These are phyloP conservation scores for Sarcophilus harrisii DNA, from an alignment of 2,797 vertebrate genomes.

Conservation along the genomic window DNA sequence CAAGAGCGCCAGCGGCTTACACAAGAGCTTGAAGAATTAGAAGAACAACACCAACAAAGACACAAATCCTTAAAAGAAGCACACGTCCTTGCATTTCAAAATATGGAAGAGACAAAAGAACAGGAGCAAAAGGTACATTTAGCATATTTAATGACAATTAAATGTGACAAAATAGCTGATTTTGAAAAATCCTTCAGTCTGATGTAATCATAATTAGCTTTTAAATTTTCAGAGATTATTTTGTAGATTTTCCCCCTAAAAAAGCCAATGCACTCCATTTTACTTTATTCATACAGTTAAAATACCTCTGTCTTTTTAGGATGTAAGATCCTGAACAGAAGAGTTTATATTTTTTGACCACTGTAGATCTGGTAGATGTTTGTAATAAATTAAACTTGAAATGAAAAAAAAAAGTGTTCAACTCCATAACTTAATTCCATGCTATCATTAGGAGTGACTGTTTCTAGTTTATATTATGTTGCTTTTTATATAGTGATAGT, in stretches of 20 bases:
- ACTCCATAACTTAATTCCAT: conserved; percentile 7
- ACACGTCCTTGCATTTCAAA: conserved; percentile 93
- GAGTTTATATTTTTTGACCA: not conserved
- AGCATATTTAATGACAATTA: not conserved
- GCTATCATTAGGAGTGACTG: not conserved
- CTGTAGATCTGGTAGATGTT: not conserved
- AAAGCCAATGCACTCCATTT: not conserved
- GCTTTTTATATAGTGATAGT: not conserved
- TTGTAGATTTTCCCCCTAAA: not conserved
- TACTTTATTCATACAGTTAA: conserved; percentile 40
- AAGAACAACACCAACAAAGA: conserved; percentile 94
- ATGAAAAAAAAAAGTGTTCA: conserved; percentile 1
- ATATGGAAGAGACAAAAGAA: conserved; percentile 93
- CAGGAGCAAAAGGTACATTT: conserved; percentile 93
- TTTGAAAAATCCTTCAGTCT: not conserved
- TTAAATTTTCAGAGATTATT: conserved; percentile 5
- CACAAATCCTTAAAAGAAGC: conserved; percentile 95
- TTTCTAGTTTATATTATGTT: not conserved
- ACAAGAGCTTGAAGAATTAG: conserved; percentile 95
- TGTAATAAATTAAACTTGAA: not conserved
- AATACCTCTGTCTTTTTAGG: not conserved
- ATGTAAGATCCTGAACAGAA: not conserved
- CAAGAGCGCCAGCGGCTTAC: conserved; percentile 96
- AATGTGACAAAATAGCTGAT: not conserved
- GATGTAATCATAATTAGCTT: not conserved